Evolutionary conservation across 2,113 vertebrate species (phyloP).

Genomic region (Dromaius novaehollandiae): DNA sequence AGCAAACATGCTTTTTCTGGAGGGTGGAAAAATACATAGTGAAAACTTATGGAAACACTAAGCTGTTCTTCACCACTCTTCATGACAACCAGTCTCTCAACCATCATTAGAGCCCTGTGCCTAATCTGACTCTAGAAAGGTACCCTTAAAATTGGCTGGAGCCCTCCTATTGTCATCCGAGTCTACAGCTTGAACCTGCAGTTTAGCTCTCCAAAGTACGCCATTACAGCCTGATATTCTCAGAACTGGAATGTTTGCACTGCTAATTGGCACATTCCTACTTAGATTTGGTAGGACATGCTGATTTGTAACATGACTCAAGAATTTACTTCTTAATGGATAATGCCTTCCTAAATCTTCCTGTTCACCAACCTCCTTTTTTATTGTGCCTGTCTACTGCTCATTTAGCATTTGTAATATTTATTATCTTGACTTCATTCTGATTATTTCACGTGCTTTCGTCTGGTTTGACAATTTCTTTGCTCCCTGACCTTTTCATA

Average conservation of each 20-base stretch:
- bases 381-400: not conserved
- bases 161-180: not conserved
- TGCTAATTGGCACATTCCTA: conserved; percentile 63
- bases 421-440: not conserved
- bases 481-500: conserved; percentile 25
- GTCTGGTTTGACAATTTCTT: conserved; percentile 33
- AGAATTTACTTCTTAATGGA: conserved; percentile 51
- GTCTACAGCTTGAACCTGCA: not conserved
- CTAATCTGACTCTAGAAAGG: conserved; percentile 4
- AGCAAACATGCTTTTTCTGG: conserved; percentile 50
- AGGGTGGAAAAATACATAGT: conserved; percentile 44
- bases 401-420: conserved; percentile 18
- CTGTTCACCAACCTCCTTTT: not conserved
- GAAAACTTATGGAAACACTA: not conserved
- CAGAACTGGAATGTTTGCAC: conserved; percentile 33
- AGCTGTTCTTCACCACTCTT: conserved; percentile 40
- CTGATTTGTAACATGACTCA: conserved; percentile 56
- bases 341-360: conserved; percentile 40
- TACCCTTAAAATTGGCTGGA: not conserved
- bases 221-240: not conserved
- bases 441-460: conserved; percentile 22
- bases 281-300: conserved; percentile 54
- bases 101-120: conserved; percentile 7
- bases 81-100: conserved; percentile 14
- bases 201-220: not conserved